Base-by-base conservation (phyloP, 53 echinoderm and acorn worm genomes). In the Holothuria scabra region DNA sequence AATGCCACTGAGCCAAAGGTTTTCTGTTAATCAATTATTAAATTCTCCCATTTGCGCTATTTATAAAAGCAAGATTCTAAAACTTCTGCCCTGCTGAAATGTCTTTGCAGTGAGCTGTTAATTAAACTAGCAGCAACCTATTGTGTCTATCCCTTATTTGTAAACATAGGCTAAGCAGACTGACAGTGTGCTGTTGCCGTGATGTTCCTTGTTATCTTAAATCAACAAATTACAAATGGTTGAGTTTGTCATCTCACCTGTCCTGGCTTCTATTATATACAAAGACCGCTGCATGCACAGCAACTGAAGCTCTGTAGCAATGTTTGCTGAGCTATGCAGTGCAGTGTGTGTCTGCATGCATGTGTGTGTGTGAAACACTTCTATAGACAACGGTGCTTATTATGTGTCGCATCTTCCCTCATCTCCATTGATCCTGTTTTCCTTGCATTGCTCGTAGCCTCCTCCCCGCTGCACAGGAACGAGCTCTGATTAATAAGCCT, bases 381-480 rank as follows among this genome's bases (percentile, higher is more conserved):
- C 72, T 14, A 72, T 44, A 72, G 72, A 72, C 72, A 44, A 72
- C 72, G 24, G 72, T 24, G 46, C 72, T 72, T 44, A 72, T 72
- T 72, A 72, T 72, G 72, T 72, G 72, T 49, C 72, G 48, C 49
- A 72, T 72, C 72, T 72, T n/a, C 25, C n/a, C 49, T 46, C 22
- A 52, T 52, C 48, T 44, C 72, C 44, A 72, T 72, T 72, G 72
- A 41, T 72, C 72, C 48, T 72, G 72, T 52, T 72, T 72, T 67
- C 72, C 72, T 72, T 72, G 72, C 72, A 44, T 72, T 72, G 72
- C 72, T 72, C 48, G 22, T 72, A 72, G 72, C 72, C 72, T 72
- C 72, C 72, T 72, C 72, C 72, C 72, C 28, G 26, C 72, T 44
- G 48, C 72, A 46, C 28, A n/a, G 52, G 48, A 72, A 72, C 49